A percentile compares a stretch with the other conserved stretches of the same genome.
phyloP scores from a whole-genome alignment of 2,888 invertebrate genomes.

The Sipha maydis region DNA sequence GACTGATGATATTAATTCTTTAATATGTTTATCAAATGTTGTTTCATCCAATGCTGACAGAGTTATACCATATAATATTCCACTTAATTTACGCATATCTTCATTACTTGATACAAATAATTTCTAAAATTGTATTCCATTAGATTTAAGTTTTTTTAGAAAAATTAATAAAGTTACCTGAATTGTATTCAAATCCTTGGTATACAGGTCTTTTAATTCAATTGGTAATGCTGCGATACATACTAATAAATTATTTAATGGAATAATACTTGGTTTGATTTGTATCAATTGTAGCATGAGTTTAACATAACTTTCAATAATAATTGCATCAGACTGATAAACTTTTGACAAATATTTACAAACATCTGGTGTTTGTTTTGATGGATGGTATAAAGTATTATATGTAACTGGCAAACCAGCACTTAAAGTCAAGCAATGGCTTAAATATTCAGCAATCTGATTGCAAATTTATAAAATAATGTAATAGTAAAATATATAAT shows the following conservation, averaged over 20 bases:
- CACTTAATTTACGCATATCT: constrained; percentile 52
- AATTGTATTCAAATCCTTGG: constrained; percentile 70
- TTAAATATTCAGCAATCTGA: constrained; percentile 68
- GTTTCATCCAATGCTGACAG: constrained; percentile 37
- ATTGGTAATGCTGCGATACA: constrained; percentile 84
- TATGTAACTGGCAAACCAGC: constrained; percentile 71
- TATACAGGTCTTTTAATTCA: constrained; percentile 74
- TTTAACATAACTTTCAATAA: constrained; percentile 76
- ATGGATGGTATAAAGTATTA: constrained; percentile 64
- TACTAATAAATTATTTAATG: constrained; percentile 82
- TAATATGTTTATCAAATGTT: constrained; percentile 15
- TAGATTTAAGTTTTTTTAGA: neutral
- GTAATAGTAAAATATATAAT: neutral
- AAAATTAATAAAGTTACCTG: constrained; percentile 21
- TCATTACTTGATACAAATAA: constrained; percentile 56
- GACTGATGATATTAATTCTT: constrained; percentile 28
- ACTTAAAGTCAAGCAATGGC: constrained; percentile 79
- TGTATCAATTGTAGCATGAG: constrained; percentile 68
- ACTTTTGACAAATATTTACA: constrained; percentile 71
- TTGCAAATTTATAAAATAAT: constrained; percentile 3
- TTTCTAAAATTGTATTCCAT: constrained; percentile 25
- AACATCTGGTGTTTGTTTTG: constrained; percentile 68
- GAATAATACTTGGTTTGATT: constrained; percentile 69
- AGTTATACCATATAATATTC: constrained; percentile 49
- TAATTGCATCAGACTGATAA: constrained; percentile 70